A percentile compares a stretch with the other conserved stretches of the same genome.
These are phyloP conservation scores for Tragelaphus imberbis DNA, from an alignment of 2,113 vertebrate species.

Conservation along the genomic window DNA sequence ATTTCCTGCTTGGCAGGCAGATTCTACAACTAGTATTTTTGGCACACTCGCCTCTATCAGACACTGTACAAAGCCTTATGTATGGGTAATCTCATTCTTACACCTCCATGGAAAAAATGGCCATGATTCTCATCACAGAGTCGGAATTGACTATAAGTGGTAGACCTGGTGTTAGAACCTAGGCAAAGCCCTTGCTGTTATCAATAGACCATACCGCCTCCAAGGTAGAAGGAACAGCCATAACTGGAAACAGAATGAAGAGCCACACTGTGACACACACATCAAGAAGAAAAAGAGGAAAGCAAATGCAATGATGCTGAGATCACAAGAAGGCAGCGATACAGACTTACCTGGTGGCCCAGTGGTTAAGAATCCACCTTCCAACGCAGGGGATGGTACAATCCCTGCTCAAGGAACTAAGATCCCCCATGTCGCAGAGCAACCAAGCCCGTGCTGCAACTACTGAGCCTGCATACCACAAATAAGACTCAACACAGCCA, in stretches of 20 bases:
- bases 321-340: not conserved
- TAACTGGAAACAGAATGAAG: not conserved
- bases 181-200: not conserved
- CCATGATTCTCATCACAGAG: not conserved
- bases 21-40: not conserved
- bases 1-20: not conserved
- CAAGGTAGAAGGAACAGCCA: not conserved
- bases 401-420: not conserved
- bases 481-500: not conserved
- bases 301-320: not conserved
- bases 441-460: not conserved
- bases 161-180: not conserved
- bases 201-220: not conserved
- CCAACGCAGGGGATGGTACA: not conserved
- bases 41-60: not conserved
- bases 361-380: not conserved
- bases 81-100: not conserved
- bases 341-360: not conserved
- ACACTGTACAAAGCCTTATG: not conserved
- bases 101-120: not conserved
- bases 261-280: not conserved
- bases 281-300: not conserved
- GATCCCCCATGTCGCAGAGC: accelerated
- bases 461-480: not conserved
- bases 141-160: not conserved